These are phyloP conservation scores for Fistularia tabacaria DNA, from an alignment of 2,797 vertebrate genomes.

Conservation along the genomic window DNA sequence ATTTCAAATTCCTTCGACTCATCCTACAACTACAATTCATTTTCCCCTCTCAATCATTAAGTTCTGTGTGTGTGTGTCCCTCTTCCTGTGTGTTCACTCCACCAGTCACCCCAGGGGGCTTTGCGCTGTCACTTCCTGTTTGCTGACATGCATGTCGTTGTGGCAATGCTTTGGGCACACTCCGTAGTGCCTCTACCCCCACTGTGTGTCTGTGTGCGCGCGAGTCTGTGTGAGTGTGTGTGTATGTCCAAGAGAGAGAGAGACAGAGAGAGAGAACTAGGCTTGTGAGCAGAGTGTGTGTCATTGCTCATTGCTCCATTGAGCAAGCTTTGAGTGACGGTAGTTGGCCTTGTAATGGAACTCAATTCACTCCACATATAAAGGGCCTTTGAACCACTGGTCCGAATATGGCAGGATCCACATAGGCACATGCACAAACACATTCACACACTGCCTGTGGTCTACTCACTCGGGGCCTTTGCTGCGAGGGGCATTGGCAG, in stretches of 20 bases:
- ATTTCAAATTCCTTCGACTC: constrained; percentile 61
- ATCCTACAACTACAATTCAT: constrained; percentile 38
- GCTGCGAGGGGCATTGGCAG: constrained; percentile 56
- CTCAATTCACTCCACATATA: constrained; percentile 76
- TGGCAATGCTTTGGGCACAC: constrained; percentile 68
- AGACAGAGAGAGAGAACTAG: too few relatives aligned
- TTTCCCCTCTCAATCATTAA: constrained; percentile 31
- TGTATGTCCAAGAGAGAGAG: constrained; percentile 6
- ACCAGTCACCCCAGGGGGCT: constrained; percentile 65
- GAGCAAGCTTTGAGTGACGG: constrained; percentile 67
- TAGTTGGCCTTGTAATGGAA: constrained; percentile 72
- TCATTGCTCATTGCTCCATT: constrained; percentile 49
- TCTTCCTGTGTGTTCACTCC: constrained; percentile 18
- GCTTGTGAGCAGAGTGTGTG: constrained; percentile 19
- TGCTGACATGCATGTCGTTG: constrained; percentile 66
- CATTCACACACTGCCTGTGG: constrained; percentile 57
- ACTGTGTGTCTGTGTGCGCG: constrained; percentile 20
- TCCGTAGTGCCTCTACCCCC: constrained; percentile 47
- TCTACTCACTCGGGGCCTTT: constrained; percentile 58
- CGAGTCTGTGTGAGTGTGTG: constrained; percentile 30
- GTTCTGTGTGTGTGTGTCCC: constrained; percentile 34
- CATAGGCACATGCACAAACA: constrained; percentile 33
- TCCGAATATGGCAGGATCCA: constrained; percentile 63
- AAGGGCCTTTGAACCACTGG: constrained; percentile 70
- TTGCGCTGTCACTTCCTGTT: constrained; percentile 71